Base-by-base conservation (phyloP, 2,888 invertebrate genomes). In the Noctua pronuba region DNA sequence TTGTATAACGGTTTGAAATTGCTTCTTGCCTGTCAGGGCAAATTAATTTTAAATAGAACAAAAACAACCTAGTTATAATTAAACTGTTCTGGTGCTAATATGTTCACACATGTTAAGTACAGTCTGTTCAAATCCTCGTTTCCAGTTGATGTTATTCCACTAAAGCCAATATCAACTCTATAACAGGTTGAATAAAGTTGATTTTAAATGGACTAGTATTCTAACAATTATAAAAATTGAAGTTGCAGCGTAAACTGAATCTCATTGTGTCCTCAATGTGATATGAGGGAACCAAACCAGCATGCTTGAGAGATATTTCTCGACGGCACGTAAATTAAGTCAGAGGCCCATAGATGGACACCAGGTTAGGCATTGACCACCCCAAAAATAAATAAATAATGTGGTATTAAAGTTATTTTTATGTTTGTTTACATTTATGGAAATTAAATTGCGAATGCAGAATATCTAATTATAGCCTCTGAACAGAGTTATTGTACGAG, bases 401-500 rank as follows among this genome's bases (percentile, higher is more conserved):
- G 16, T 31, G n/a, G 3, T 11, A 7, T 24, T 38, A n/a, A 16
- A 64, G 7, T n/a, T 38, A 16, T 7, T 41, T 64, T 38, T 13
- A 13, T 13, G 24, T 38, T 64, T 38, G n/a, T 41, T 64, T 38
- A 64, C n/a, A 2, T 38, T 2, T 38, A 64, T 35, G 16, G 64
- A 64, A 64, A 65, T 24, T 13, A 41, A 41, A n/a, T n/a, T 8
- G 8, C 41, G 16, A 41, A 65, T 41, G n/a, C 7, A 65, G 16
- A 3, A 65, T 65, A 18, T 73, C 74, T 84, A 80, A 65, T 65
- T 65, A 80, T 82, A 81, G 74, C 64, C 1, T 52, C 18, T 52
- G 7, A 58, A 84, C 62, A 28, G 44, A 80, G 75, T 65, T 80
- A 85, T 84, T 80, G 85, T 82, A 52, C 80, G 10, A 44, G 58